Base-by-base conservation (phyloP, 2,113 vertebrate genomes). In the Hyperopisus bebe region DNA sequence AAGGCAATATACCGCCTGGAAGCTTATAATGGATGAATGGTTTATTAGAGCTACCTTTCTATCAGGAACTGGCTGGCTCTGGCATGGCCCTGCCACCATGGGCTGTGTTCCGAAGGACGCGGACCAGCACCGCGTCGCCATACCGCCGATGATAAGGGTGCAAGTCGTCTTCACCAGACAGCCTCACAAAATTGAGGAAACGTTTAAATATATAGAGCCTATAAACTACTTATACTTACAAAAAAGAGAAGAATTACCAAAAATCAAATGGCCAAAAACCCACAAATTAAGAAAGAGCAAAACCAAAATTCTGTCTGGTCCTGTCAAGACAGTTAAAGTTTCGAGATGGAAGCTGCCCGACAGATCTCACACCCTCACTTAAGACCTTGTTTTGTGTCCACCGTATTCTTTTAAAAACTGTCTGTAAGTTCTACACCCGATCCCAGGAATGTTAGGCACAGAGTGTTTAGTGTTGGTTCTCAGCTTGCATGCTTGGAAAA, bases 141-240 rank as follows among this genome's bases (percentile, higher is more conserved):
- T 39, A 5, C 35, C 35, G 4, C 74, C 35, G 31, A 17, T 80
- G 13, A 42, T 27, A 91, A 94, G 90, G 95, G 96, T 93, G 95
- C 93, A 93, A 95, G 95, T 95, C 94, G 93, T 95, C 91, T 90
- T 96, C 95, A 92, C 95, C 97, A 97, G 97, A 96, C 96, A 97
- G 96, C 97, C 97, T 98, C 97, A 97, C 95, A 97, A 97, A 98
- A 97, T 96, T 97, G 97, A 98, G 97, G 96, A 98, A 97, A 96
- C 93, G 94, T 96, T 97, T 97, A 96, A 97, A 97, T 97, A 97
- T 92, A 96, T 94, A 96, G 95, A 95, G 90, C 95, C 96, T 97
- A 96, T 95, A 95, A 96, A 95, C 94, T 96, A 96, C 94, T 96
- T 95, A 93, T 94, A 94, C 94, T 96, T 5, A 93, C 90, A 85